Percentiles rank a stretch among this genome's conserved stretches.
phyloP scores from a whole-genome alignment of 2,797 vertebrate species.

The Chelmon rostratus region DNA sequence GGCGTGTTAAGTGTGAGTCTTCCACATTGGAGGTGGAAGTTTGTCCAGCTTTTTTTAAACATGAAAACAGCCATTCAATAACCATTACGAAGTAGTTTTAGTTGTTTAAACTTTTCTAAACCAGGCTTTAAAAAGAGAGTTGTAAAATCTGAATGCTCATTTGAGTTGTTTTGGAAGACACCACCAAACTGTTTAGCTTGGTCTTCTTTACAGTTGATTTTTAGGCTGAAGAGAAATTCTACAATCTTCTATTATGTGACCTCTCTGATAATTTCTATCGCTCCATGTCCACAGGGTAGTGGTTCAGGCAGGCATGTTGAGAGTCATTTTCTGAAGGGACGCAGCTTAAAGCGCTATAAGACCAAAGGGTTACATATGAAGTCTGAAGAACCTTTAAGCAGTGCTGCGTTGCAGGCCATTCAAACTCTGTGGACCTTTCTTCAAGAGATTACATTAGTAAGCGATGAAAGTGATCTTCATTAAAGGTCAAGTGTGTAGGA shows the following conservation, averaged over 20 bases:
- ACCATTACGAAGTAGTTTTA: not conserved
- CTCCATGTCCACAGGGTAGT: not conserved
- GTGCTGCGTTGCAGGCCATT: not conserved
- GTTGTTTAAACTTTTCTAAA: not conserved
- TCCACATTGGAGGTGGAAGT: not conserved
- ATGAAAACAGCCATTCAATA: not conserved
- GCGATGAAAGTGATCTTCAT: not conserved
- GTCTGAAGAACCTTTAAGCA: slow-evolving; percentile 1
- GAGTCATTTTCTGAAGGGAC: not conserved
- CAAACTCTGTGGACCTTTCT: slow-evolving; percentile 7
- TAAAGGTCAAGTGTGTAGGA: too few relatives aligned
- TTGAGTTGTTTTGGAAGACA: not conserved
- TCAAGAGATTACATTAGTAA: slow-evolving; percentile 13
- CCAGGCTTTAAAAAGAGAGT: not conserved
- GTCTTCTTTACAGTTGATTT: not conserved
- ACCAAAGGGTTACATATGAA: slow-evolving; percentile 5
- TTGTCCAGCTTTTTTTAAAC: not conserved
- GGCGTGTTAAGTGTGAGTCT: not conserved
- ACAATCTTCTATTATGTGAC: too few relatives aligned
- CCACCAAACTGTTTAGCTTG: not conserved
- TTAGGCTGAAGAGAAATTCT: not conserved
- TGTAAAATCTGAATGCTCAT: not conserved
- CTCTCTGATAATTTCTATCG: not conserved
- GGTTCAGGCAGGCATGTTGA: not conserved
- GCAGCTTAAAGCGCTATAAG: not conserved